Conservation (phyloP, 2,113 vertebrate genomes). For the Deroptyus accipitrinus region DNA sequence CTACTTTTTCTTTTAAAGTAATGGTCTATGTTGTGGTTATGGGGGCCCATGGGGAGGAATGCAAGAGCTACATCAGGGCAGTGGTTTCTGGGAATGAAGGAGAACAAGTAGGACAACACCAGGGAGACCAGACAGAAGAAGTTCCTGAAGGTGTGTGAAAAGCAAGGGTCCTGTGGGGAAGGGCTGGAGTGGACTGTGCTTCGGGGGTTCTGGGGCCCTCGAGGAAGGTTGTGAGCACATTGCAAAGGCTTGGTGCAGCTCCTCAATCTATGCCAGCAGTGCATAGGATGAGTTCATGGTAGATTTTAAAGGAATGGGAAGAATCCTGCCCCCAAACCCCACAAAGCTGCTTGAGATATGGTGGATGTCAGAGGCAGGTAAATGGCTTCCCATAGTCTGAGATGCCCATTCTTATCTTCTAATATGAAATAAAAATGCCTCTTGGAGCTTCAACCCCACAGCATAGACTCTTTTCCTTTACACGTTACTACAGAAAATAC, state of each 20-base stretch:
- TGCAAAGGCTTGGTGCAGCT: neutral
- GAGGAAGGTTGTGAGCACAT: neutral
- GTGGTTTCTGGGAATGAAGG: neutral
- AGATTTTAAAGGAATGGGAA: neutral
- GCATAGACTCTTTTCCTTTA: neutral
- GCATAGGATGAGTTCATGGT: neutral
- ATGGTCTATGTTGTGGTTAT: slow-evolving; percentile 1
- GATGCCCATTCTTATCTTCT: neutral
- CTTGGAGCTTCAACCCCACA: neutral
- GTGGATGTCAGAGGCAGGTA: neutral
- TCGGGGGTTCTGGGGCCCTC: rapidly evolving
- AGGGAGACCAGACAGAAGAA: neutral
- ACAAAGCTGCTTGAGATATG: neutral
- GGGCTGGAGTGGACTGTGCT: neutral
- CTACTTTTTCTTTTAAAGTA: slow-evolving; percentile 43
- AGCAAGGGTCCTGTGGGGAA: neutral
- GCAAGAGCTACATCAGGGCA: neutral
- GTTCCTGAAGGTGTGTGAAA: neutral
- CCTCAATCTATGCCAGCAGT: neutral
- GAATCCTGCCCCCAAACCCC: neutral
- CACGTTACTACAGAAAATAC: neutral
- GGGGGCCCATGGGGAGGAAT: neutral
- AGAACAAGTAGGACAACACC: neutral
- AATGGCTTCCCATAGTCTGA: neutral
- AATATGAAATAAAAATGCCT: neutral